Percentiles rank a stretch among this genome's conserved stretches.
phyloP scores from a whole-genome alignment of 2,888 invertebrate species.

The Hedychridium roseum region DNA sequence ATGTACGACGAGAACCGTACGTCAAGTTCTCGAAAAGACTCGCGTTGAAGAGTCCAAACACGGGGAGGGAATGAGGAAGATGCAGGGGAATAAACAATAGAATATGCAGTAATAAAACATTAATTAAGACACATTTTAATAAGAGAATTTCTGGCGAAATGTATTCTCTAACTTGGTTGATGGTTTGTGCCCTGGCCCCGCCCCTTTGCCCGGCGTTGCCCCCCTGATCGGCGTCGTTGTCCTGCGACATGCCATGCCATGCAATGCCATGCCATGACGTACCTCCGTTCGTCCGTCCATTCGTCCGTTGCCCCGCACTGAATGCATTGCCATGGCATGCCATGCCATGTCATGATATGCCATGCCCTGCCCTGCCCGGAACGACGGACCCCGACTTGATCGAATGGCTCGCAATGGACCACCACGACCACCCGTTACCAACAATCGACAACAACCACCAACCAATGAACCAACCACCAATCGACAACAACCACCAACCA shows the following conservation, averaged over 20 bases:
- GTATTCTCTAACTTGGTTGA: conserved; percentile 63
- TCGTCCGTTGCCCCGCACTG: no score
- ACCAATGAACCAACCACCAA: conserved; percentile 56
- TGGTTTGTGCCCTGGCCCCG: conserved; percentile 65
- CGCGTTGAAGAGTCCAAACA: no score
- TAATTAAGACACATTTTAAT: conserved; percentile 16
- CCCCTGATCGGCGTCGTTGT: conserved; percentile 47
- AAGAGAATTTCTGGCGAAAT: conserved; percentile 22
- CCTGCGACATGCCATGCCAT: conserved; percentile 52
- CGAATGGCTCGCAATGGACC: conserved; percentile 58
- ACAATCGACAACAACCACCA: conserved; percentile 62
- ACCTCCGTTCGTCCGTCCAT: no score
- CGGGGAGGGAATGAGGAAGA: no score
- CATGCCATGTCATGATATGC: conserved; percentile 54
- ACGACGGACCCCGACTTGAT: conserved; percentile 58
- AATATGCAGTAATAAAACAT: conserved; percentile 6
- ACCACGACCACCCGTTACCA: conserved; percentile 56
- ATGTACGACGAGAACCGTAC: no score
- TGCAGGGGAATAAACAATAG: neutral
- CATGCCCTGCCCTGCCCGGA: conserved; percentile 61
- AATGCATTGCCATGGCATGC: conserved; percentile 49
- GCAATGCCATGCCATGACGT: conserved; percentile 52
- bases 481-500: conserved; percentile 68
- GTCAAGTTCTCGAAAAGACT: no score
- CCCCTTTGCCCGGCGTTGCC: conserved; percentile 63